A percentile compares a stretch with the other conserved stretches of the same genome.
phyloP scores from a whole-genome alignment of 2,113 vertebrate genomes.

The Nannospalax galili region DNA sequence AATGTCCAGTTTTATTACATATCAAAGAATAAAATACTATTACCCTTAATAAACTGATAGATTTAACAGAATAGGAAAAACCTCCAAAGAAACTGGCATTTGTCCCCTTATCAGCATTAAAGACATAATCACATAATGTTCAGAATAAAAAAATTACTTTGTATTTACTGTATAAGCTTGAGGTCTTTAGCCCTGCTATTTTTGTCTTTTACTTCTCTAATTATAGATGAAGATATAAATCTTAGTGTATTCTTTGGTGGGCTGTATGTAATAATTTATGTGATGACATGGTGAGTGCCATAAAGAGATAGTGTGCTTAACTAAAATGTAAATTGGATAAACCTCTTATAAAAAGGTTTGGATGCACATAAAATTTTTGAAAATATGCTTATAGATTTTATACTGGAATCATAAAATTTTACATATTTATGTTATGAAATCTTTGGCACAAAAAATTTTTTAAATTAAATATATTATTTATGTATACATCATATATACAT shows the following conservation, averaged over 20 bases:
- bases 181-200: too few species aligned
- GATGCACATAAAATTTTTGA: neutral
- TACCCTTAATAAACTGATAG: neutral
- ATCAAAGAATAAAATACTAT: neutral
- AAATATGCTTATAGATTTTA: neutral
- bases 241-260: neutral
- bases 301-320: neutral
- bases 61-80: neutral
- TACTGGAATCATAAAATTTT: neutral
- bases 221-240: neutral
- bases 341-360: neutral
- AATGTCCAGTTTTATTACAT: neutral
- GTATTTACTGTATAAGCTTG: too few species aligned
- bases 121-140: too few species aligned
- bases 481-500: too few species aligned
- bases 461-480: too few species aligned
- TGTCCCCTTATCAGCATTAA: neutral
- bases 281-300: too few species aligned
- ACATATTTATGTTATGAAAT: too few species aligned
- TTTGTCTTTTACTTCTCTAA: neutral
- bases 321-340: neutral
- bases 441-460: too few species aligned
- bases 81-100: neutral
- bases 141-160: too few species aligned
- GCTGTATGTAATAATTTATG: neutral